Evolutionary conservation across 2,888 invertebrate genomes (phyloP).

Genomic region (Drosophila koepferae): DNA sequence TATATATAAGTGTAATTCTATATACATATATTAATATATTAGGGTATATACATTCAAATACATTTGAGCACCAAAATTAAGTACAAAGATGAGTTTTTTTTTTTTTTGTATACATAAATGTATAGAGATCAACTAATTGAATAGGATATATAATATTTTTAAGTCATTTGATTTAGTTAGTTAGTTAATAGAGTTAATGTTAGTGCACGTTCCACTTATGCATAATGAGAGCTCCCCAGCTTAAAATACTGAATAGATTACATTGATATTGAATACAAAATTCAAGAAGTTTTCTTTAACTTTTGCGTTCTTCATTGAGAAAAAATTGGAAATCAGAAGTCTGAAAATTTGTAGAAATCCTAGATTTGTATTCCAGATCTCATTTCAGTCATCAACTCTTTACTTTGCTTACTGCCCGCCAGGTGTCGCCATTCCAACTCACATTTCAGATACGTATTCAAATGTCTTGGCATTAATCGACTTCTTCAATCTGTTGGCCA

Average conservation of each 20-base stretch:
- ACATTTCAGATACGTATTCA: not conserved
- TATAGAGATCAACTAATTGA: not conserved
- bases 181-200: not conserved
- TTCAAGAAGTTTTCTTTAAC: not conserved
- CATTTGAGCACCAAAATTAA: not conserved
- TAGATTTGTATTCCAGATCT: too few species aligned
- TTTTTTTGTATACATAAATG: not conserved
- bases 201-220: not conserved
- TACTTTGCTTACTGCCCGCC: not conserved
- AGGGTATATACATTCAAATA: not conserved
- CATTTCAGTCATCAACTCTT: too few species aligned
- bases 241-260: not conserved
- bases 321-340: too few species aligned
- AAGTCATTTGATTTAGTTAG: not conserved
- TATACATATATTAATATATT: not conserved
- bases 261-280: conserved; percentile 38
- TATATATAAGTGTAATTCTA: not conserved
- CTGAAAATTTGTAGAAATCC: too few species aligned
- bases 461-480: not conserved
- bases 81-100: not conserved
- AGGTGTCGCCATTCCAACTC: conserved; percentile 21
- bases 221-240: not conserved
- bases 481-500: not conserved
- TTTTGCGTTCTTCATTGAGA: too few species aligned
- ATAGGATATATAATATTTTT: conserved; percentile 54